phyloP scores from a whole-genome alignment of 2,113 vertebrate genomes.

The Plotosus lineatus region DNA sequence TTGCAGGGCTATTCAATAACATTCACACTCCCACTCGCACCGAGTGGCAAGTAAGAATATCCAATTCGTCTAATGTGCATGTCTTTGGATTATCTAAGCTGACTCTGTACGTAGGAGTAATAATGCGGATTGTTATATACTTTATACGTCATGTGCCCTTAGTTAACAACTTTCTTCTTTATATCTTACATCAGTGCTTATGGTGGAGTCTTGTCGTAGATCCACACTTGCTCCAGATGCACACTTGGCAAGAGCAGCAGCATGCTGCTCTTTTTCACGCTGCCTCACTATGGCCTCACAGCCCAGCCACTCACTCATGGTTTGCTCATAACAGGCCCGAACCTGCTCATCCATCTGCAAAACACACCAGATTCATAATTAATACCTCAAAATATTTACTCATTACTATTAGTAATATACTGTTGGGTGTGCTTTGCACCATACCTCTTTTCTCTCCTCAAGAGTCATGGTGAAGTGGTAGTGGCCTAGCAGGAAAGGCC shows the following conservation, averaged over 20 bases:
- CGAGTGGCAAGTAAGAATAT: too few species aligned
- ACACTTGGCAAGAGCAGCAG: constrained; percentile 88
- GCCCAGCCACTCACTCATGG: constrained; percentile 94
- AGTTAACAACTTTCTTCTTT: neutral
- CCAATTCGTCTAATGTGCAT: too few species aligned
- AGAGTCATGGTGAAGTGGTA: constrained; percentile 92
- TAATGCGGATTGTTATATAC: neutral
- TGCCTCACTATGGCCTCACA: constrained; percentile 93
- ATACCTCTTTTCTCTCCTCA: constrained; percentile 83
- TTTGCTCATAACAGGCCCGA: constrained; percentile 84
- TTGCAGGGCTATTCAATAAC: too few species aligned
- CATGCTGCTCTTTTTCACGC: constrained; percentile 90
- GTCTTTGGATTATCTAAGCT: too few species aligned
- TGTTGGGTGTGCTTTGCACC: neutral
- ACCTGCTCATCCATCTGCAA: constrained; percentile 85
- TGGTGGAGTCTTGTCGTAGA: constrained; percentile 88
- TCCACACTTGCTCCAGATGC: constrained; percentile 88
- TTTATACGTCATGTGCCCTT: neutral
- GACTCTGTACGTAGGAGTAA: too few species aligned
- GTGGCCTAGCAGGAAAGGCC: constrained; percentile 96
- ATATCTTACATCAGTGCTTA: constrained; percentile 84
- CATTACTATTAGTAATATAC: neutral
- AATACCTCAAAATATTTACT: neutral
- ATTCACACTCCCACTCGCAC: too few species aligned
- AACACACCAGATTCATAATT: neutral